Percentiles rank a stretch among this genome's conserved stretches.
Conservation (phyloP, 2,888 invertebrate genomes). For the Morpho helenor region DNA sequence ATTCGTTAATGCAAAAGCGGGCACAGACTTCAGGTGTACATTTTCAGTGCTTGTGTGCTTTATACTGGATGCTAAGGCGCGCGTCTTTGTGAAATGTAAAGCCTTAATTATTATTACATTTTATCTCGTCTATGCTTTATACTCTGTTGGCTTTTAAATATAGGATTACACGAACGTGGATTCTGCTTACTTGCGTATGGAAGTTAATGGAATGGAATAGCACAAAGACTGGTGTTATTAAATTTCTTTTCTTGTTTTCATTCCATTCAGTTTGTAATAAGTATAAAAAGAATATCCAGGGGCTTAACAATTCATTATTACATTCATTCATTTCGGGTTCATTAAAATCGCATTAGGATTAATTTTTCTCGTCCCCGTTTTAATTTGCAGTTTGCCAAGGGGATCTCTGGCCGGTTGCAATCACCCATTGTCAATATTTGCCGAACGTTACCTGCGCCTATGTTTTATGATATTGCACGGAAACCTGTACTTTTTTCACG, state of each 20-base stretch:
- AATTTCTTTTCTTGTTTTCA: slow-evolving; percentile 13
- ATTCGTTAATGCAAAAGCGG: slow-evolving; percentile 79
- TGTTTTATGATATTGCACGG: slow-evolving; percentile 46
- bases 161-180: slow-evolving; percentile 17
- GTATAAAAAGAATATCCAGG: slow-evolving; percentile 56
- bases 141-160: slow-evolving; percentile 36
- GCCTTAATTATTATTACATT: slow-evolving; percentile 73
- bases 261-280: slow-evolving; percentile 15
- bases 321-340: slow-evolving; percentile 76
- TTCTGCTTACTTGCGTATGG: slow-evolving; percentile 2
- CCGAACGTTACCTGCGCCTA: slow-evolving; percentile 60
- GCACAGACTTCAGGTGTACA: slow-evolving; percentile 77
- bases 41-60: slow-evolving; percentile 76
- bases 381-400: slow-evolving; percentile 74
- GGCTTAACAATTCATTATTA: slow-evolving; percentile 73
- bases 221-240: slow-evolving; percentile 13
- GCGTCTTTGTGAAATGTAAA: slow-evolving; percentile 70
- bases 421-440: slow-evolving; percentile 76
- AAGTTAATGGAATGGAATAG: slow-evolving; percentile 5
- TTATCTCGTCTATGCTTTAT: slow-evolving; percentile 53
- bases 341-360: slow-evolving; percentile 80
- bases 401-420: slow-evolving; percentile 70
- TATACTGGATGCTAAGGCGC: slow-evolving; percentile 70
- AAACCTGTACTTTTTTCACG: slow-evolving; percentile 23
- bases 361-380: slow-evolving; percentile 77